Evolutionary conservation across 2,797 vertebrate genomes (phyloP).

Genomic region (Amphiprion clarkii): DNA sequence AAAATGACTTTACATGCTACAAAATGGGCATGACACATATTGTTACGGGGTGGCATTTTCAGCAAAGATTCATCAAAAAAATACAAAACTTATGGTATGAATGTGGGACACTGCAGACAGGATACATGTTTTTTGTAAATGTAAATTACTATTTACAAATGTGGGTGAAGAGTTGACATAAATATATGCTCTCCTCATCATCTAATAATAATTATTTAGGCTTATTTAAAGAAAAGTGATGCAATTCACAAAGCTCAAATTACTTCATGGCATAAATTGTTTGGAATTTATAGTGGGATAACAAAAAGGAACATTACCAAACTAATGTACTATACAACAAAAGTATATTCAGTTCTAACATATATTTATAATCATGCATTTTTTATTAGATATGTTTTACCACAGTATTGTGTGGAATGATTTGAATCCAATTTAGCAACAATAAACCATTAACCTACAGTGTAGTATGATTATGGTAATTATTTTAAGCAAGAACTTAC

Average conservation of each 20-base stretch:
- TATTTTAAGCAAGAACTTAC: neutral
- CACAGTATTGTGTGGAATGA: neutral
- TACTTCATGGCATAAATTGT: neutral
- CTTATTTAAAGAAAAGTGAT: neutral
- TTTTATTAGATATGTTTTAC: neutral
- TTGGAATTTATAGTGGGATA: conserved; percentile 2
- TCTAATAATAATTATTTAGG: conserved; percentile 22
- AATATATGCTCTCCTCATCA: neutral
- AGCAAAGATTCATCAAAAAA: conserved; percentile 11
- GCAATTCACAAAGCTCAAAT: conserved; percentile 8
- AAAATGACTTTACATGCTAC: conserved; percentile 6
- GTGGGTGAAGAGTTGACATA: neutral
- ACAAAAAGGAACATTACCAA: conserved; percentile 6
- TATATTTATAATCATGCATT: neutral
- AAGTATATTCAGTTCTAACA: neutral
- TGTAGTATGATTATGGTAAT: neutral
- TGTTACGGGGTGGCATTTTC: conserved; percentile 39
- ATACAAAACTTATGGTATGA: neutral
- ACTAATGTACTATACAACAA: neutral
- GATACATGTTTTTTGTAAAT: neutral
- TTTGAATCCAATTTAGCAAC: neutral
- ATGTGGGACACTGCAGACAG: conserved; percentile 7
- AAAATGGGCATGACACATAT: conserved; percentile 35
- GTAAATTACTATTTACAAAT: neutral
- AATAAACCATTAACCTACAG: neutral